Evolutionary conservation across 1,140 invertebrate species (phyloP), one percentile per base, ranked within the genome.

Genomic region (Brachionus paranguensis): DNA sequence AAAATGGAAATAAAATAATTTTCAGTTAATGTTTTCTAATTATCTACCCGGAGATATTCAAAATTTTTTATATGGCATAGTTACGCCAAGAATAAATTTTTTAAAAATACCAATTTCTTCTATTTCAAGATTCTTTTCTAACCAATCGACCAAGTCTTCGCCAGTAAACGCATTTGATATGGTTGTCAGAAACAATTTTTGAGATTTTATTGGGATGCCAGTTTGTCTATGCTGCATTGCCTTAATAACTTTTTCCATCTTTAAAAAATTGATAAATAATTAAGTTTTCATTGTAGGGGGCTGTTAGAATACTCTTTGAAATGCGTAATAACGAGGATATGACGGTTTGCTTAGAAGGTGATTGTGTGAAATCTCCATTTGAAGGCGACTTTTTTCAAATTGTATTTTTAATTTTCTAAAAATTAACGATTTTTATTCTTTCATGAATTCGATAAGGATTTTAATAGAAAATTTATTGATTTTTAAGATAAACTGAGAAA

Each of bases 121-220:
- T 20, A 84, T 47, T 33, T 14, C 64, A 0, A 84, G 33, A 24
- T 76, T 50, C 37, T 47, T 41, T 43, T 60, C 53, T 5, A 84
- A 5, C 83, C 83, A 84, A 43, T 53, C 65, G 1, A 70, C 33
- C 20, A 84, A 24, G 72, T 84, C 83, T 53, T 72, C 64, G 17
- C 83, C 83, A 17, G 83, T 84, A 70, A 84, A 84, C 7, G 83
- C 64, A 41, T 70, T 72, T 10, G 83, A 24, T 14, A 84, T 64
- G 0, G 83, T 84, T 14, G 83, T 84, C n/a, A 84, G 47, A 43
- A 84, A 72, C 43, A 53, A 64, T 43, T 84, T 84, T 17, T 84
- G 68, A 20, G 41, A 60, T 53, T 64, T 70, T 29, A 84, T 17
- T 17, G 83, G n/a, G 3, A 84, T 68, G n/a, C 83, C 83, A 17